Base-by-base conservation (phyloP, 2,888 invertebrate species). In the Plagodis pulveraria region DNA sequence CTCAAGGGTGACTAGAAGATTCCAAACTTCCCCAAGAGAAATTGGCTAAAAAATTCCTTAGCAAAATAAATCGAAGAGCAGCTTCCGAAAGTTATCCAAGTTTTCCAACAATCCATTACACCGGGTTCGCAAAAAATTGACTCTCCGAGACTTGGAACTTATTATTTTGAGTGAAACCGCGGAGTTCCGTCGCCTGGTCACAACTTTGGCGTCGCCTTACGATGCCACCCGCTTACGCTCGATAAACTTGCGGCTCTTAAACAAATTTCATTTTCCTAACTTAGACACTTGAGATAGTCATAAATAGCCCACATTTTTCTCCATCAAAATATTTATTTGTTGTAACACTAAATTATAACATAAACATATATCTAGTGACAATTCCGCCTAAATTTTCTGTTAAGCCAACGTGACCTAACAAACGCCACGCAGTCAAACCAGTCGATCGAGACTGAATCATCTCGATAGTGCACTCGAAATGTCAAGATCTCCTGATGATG, bases 41-140 rank as follows among this genome's bases (percentile, higher is more conserved):
- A 91, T 91, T 91, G 91, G 88, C 89, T 89, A 90, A 91, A 91
- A 91, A 91, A 90, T 88, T 90, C 87, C 80, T 83, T 79, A 69
- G 85, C 81, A 84, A 90, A 91, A 90, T 89, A 88, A 90, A 90
- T 88, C 90, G 86, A 86, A 85, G 87, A 89, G 87, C 89, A 83
- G 86, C 89, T 90, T 91, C 91, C 91, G 87, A 89, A 91, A 92
- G 87, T 92, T 92, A 91, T 92, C 87, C 87, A 89, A 92, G 78
- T 91, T 90, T 61, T 71, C 86, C 88, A 88, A 91, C 91, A 92
- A 92, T 89, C 91, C 90, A 91, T 91, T 91, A 91, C 91, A 89
- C 89, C 84, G 84, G 88, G 88, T 91, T 88, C 81, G 87, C 84
- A 87, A 91, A 91, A 92, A 91, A 90, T 83, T 86, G 75, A 86